phyloP scores from a whole-genome alignment of 2,888 invertebrate species.

The Mythimna ferrago region DNA sequence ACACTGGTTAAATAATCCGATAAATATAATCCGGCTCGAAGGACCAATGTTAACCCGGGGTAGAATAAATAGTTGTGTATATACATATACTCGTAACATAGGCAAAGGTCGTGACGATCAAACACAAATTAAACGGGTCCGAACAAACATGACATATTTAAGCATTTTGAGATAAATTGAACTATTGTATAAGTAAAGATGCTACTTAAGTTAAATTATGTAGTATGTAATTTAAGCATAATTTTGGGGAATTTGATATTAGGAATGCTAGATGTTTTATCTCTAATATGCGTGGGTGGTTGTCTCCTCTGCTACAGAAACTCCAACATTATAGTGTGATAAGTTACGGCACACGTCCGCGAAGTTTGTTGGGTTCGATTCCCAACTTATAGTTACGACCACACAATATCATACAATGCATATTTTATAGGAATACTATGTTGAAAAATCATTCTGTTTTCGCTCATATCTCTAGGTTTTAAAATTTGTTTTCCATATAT shows the following conservation, averaged over 20 bases:
- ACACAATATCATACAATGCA: background rate
- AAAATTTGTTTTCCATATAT: conserved; percentile 24
- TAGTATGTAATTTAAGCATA: too few species aligned
- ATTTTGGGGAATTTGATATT: too few species aligned
- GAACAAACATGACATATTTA: too few species aligned
- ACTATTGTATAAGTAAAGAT: too few species aligned
- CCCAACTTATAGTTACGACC: background rate
- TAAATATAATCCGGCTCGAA: background rate
- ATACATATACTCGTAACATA: background rate
- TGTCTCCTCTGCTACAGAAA: too few species aligned
- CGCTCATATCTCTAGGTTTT: background rate
- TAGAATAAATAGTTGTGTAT: background rate
- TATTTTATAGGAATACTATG: background rate
- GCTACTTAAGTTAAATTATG: too few species aligned
- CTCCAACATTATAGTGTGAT: too few species aligned
- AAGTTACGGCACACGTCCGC: background rate
- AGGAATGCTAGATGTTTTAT: too few species aligned
- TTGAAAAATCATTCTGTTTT: conserved; percentile 13
- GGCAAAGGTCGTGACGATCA: background rate
- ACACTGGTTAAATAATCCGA: too few species aligned
- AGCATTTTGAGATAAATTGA: too few species aligned
- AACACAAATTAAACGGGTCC: too few species aligned
- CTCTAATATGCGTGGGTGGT: too few species aligned
- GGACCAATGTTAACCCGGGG: background rate
- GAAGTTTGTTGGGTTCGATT: background rate